Evolutionary conservation across 2,113 vertebrate genomes (phyloP), one percentile per base, ranked within the genome.

Genomic region (Peromyscus polionotus): DNA sequence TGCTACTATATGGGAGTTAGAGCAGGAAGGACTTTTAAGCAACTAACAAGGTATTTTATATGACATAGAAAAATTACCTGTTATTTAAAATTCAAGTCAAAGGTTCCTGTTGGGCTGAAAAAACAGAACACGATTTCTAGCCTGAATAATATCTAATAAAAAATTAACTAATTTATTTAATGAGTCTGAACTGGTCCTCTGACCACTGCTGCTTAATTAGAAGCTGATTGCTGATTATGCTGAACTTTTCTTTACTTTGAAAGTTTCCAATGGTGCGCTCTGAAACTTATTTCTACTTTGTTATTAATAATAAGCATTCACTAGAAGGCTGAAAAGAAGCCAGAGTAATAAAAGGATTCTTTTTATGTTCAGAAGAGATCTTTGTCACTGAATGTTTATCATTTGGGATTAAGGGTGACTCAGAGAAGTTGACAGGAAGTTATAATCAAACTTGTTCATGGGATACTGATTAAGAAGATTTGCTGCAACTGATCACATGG

Each of bases 191-290:
- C 63, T 92, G 63, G 39, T 84, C 5, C 65, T 39, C 39, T 36
- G 63, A 95, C 70, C 81, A 95, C 57, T 92, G 91, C 77, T 94
- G 31, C 83, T 97, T 95, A 93, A 87, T 96, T 92, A 94, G 93
- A 80, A 83, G 63, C 57, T 93, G 88, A 79, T 96, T 96, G 68
- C 93, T 90, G 65, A 97, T 92, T 95, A 93, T 76, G 4, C 39
- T 87, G 73, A 85, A 20, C 80, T 94, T 95, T 68, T 94, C 94
- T 68, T 93, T 95, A 67, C 63, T 16, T 57, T 94, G 77, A 57
- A 87, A 88, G 9, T 93, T 95, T 96, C 42, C 75, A 97, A 61
- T 36, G 33, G n/a, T 42, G 26, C 90, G 2, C 51, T 90, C 59
- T 79, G 91, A 94, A 92, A 94, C 48, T 89, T 73, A 73, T 92